These are phyloP conservation scores for Spheniscus mendiculus DNA, from an alignment of 2,113 vertebrate genomes.

Conservation along the genomic window DNA sequence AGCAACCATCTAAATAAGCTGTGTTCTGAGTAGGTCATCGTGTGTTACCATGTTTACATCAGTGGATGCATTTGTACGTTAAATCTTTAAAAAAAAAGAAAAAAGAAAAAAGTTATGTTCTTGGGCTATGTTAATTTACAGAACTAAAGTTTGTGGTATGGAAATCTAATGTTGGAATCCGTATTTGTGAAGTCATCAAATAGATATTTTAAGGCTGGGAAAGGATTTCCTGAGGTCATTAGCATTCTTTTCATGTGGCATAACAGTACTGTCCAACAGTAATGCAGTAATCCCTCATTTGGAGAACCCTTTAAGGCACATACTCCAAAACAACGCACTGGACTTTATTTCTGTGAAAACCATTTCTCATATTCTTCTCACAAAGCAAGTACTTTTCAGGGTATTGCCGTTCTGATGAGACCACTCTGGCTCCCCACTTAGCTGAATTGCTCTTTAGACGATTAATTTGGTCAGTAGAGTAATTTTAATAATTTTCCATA, in stretches of 20 bases:
- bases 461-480: constrained; percentile 26
- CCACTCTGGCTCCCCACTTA: constrained; percentile 25
- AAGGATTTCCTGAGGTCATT: constrained; percentile 71
- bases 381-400: not conserved
- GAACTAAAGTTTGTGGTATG: not conserved
- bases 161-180: constrained; percentile 28
- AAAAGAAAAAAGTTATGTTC: not conserved
- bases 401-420: constrained; percentile 12
- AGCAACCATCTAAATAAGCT: not conserved
- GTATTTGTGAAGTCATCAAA: constrained; percentile 61
- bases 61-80: not conserved
- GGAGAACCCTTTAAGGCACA: constrained; percentile 39
- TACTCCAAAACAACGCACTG: not conserved
- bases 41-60: not conserved
- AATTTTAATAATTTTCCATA: constrained; percentile 28
- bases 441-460: constrained; percentile 49
- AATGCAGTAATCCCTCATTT: constrained; percentile 51
- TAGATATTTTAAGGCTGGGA: constrained; percentile 68
- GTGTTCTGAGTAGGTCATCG: not conserved
- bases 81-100: not conserved
- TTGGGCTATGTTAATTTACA: not conserved
- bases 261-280: constrained; percentile 32
- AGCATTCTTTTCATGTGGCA: constrained; percentile 69
- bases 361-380: not conserved
- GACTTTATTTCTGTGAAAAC: not conserved